These are phyloP conservation scores for Drosophila nr. medialis DNA, from an alignment of 2,888 invertebrate genomes.

Conservation along the genomic window DNA sequence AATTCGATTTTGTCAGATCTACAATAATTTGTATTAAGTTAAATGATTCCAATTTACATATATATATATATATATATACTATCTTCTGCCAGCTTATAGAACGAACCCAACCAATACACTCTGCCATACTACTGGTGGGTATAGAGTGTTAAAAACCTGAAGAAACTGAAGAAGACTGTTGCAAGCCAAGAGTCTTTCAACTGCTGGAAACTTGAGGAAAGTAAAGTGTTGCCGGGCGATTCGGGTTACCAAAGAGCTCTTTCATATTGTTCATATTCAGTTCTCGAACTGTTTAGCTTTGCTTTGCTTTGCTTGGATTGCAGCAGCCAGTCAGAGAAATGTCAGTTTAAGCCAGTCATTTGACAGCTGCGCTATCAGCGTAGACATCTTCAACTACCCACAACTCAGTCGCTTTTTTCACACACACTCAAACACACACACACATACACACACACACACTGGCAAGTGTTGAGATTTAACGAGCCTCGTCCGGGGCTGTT, in stretches of 20 bases:
- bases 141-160: background rate
- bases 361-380: conserved; percentile 55
- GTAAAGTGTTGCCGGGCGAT: conserved; percentile 8
- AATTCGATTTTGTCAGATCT: too few species aligned
- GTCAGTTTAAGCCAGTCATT: conserved; percentile 23
- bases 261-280: background rate
- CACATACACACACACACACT: background rate
- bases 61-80: too few species aligned
- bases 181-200: background rate
- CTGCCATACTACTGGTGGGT: background rate
- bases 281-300: conserved; percentile 1
- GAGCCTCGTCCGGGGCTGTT: conserved; percentile 52
- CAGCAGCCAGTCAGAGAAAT: conserved; percentile 1
- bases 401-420: conserved; percentile 35
- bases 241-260: background rate
- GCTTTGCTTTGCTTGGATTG: background rate
- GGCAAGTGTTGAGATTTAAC: conserved; percentile 36
- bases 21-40: too few species aligned
- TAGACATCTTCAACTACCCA: conserved; percentile 58
- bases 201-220: background rate
- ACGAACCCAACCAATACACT: background rate
- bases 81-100: background rate
- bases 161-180: background rate
- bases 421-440: conserved; percentile 16
- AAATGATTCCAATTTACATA: too few species aligned